Percentiles rank a stretch among this genome's conserved stretches.
These are phyloP conservation scores for Turritopsis rubra DNA, from an alignment of 30 jellyfish, hydroid and myxozoan genomes.

Conservation along the genomic window DNA sequence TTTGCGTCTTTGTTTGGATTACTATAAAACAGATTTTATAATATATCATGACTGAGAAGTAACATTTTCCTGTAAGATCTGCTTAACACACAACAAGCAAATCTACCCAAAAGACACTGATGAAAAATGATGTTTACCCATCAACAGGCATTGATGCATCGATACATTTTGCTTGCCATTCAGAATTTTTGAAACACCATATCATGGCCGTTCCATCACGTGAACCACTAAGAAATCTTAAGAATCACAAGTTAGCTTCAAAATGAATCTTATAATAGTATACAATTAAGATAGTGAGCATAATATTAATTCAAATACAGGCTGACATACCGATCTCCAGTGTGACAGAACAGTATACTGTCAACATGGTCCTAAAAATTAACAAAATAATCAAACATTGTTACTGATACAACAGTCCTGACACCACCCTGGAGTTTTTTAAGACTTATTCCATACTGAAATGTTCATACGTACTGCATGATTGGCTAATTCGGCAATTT, in stretches of 20 bases:
- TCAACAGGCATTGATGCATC: slow-evolving; percentile 62
- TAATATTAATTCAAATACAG: neutral
- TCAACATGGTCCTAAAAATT: slow-evolving; percentile 85
- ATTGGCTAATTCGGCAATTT: slow-evolving; percentile 71
- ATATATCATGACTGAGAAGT: neutral
- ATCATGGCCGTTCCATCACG: slow-evolving; percentile 95
- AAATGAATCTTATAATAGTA: neutral
- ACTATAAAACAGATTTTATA: no score
- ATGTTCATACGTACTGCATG: slow-evolving; percentile 58
- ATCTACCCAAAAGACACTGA: neutral
- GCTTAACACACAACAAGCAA: neutral
- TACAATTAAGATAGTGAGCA: neutral
- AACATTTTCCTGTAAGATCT: no score
- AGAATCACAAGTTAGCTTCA: neutral
- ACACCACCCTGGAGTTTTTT: no score
- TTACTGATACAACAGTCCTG: no score
- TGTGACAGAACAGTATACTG: slow-evolving; percentile 75
- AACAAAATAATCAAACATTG: neutral
- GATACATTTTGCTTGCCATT: slow-evolving; percentile 62
- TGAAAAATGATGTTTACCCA: slow-evolving; percentile 26
- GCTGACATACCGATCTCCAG: slow-evolving; percentile 64
- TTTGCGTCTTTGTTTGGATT: slow-evolving; percentile 17
- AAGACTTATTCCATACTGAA: neutral
- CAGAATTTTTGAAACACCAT: slow-evolving; percentile 67
- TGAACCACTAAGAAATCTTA: slow-evolving; percentile 88